Conservation (phyloP, 2,113 vertebrate species). For the Marcusenius ussheri region DNA sequence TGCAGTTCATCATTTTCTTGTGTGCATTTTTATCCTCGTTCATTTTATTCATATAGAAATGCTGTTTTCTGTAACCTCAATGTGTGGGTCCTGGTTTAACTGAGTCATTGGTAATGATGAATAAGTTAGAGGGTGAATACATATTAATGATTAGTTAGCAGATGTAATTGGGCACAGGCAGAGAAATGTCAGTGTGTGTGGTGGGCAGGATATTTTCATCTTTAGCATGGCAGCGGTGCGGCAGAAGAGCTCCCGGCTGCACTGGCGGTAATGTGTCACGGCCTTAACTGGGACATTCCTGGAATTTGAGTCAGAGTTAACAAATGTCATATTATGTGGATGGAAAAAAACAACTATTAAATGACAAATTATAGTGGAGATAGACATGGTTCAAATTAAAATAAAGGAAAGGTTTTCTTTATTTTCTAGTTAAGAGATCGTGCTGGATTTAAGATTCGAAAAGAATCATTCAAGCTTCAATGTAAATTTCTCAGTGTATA, state of each 20-base stretch:
- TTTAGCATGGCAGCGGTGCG: neutral
- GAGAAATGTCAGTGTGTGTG: slow-evolving; percentile 3
- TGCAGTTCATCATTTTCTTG: neutral
- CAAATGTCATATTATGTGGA: neutral
- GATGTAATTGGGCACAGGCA: neutral
- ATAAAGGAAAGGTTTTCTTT: neutral
- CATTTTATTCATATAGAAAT: neutral
- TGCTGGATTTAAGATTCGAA: neutral
- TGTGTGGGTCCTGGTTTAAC: neutral
- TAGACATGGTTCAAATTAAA: neutral
- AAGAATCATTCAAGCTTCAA: neutral
- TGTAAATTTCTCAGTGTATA: neutral
- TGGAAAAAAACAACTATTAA: neutral
- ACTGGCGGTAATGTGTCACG: neutral
- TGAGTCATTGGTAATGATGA: neutral
- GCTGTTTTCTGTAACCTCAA: neutral
- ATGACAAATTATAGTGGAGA: neutral
- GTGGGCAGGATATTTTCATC: neutral
- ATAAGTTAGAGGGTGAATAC: neutral
- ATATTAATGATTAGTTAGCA: neutral
- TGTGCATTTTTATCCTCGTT: neutral
- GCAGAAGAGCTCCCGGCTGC: neutral
- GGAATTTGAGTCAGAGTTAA: neutral
- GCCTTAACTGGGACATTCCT: neutral
- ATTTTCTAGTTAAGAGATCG: neutral